Base-by-base conservation (phyloP, 2,888 invertebrate species). In the Bugulina stolonifera region DNA sequence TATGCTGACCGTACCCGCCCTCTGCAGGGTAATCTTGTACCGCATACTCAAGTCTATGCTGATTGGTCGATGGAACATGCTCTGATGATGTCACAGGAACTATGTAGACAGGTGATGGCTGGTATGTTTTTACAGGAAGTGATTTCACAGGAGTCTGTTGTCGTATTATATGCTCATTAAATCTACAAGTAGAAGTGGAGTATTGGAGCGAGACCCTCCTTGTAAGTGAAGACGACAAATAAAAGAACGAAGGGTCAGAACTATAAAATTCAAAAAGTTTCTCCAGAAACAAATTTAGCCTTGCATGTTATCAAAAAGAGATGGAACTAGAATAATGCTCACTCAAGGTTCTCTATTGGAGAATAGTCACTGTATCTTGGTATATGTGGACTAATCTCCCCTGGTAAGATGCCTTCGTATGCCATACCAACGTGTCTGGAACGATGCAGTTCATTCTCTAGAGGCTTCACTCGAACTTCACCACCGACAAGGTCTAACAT, bases 391-490 rank as follows among this genome's bases (percentile, higher is more conserved):
- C 10, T 43, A 10, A 43, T 5, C 10, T 43, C 18, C 18, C 43
- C 10, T 43, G 10, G 5, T 18, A 43, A 10, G 43, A 43, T 43
- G 43, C 18, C 43, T 10, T 18, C 43, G 43, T 43, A 43, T 43
- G 10, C 18, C 10, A 10, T 43, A 18, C 18, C 43, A 10, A 10
- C 43, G 5, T 5, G 43, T 43, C 5, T 43, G 5, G 43, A 43
- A 18, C n/a, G n/a, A n/a, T 43, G 18, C 10, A 43, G 43, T 5
- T 10, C 43, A 43, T 5, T 5, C 5, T 64, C 64, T 14, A 29
- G 29, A 64, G 64, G 29, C 27, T 64, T 64, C 27, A 64, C 64
- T 64, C 64, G 25, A 27, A 64, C 64, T 32, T 64, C 64, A 14
- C 64, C 64, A 14, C 32, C 64, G 10, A 27, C 27, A 14, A 64